Percentiles rank a stretch among this genome's conserved stretches.
Conservation (phyloP, 2,888 invertebrate genomes). For the Apotomis turbidana region DNA sequence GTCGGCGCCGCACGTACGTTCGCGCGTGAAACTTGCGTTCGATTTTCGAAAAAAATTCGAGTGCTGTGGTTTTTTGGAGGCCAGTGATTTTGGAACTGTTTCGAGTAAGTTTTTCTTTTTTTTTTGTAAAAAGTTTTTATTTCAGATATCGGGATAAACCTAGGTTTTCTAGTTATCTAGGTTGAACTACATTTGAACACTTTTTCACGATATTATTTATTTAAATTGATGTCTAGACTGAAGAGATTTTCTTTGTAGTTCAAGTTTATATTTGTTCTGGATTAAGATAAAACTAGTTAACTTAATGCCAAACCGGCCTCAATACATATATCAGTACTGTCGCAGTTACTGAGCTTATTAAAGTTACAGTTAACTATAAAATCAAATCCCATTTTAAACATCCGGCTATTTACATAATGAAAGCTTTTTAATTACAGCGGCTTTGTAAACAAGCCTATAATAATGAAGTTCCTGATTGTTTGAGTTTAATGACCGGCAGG, state of each 20-base stretch:
- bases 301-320: constrained; percentile 28
- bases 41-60: constrained; percentile 49
- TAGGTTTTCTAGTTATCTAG: background rate
- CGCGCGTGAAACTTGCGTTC: constrained; percentile 46
- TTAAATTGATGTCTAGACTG: background rate
- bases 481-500: no score
- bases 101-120: constrained; percentile 36
- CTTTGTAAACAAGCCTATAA: background rate
- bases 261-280: constrained; percentile 3
- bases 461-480: background rate
- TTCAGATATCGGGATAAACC: background rate
- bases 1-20: constrained; percentile 54
- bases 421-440: constrained; percentile 15
- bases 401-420: constrained; percentile 18
- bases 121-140: background rate
- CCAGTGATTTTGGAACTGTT: constrained; percentile 58
- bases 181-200: constrained; percentile 1
- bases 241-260: background rate
- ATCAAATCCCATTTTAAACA: constrained; percentile 27
- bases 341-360: constrained; percentile 18
- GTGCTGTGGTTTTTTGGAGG: constrained; percentile 47
- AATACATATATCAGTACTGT: constrained; percentile 31
- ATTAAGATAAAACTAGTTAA: constrained; percentile 27
- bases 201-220: background rate
- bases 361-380: constrained; percentile 35